Percentiles rank a stretch among this genome's conserved stretches.
phyloP scores from a whole-genome alignment of 2,888 invertebrate genomes.

The Dicyrtoma fusca region DNA sequence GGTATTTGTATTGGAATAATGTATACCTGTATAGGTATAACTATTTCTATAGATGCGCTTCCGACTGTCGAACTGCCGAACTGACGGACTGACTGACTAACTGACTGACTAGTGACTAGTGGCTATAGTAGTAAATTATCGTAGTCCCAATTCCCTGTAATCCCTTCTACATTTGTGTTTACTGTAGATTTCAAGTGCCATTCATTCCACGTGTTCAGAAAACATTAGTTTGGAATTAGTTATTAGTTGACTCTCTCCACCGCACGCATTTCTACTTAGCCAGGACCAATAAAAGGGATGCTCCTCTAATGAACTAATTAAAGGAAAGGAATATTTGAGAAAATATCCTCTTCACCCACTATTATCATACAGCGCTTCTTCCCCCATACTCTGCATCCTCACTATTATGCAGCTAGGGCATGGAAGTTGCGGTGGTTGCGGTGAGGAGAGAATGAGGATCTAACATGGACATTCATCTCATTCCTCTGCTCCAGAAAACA shows the following conservation, averaged over 20 bases:
- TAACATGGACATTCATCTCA: conserved; percentile 15
- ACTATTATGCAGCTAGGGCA: neutral
- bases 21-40: too few species aligned
- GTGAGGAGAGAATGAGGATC: neutral
- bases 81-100: too few species aligned
- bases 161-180: neutral
- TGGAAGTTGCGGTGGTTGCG: neutral
- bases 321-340: conserved; percentile 9
- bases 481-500: neutral
- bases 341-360: neutral
- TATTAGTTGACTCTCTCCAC: conserved; percentile 8
- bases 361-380: neutral
- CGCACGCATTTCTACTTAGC: conserved; percentile 18
- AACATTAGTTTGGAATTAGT: conserved; percentile 1
- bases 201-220: conserved; percentile 19
- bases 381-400: neutral
- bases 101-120: too few species aligned
- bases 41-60: too few species aligned
- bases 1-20: too few species aligned
- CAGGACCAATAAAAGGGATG: conserved; percentile 12
- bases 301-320: conserved; percentile 34
- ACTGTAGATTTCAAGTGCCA: conserved; percentile 4
- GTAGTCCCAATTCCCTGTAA: neutral
- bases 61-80: too few species aligned
- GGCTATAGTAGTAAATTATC: too few species aligned